These are phyloP conservation scores for Enteromius argenteus DNA, from an alignment of 2,797 vertebrate species.

Conservation along the genomic window DNA sequence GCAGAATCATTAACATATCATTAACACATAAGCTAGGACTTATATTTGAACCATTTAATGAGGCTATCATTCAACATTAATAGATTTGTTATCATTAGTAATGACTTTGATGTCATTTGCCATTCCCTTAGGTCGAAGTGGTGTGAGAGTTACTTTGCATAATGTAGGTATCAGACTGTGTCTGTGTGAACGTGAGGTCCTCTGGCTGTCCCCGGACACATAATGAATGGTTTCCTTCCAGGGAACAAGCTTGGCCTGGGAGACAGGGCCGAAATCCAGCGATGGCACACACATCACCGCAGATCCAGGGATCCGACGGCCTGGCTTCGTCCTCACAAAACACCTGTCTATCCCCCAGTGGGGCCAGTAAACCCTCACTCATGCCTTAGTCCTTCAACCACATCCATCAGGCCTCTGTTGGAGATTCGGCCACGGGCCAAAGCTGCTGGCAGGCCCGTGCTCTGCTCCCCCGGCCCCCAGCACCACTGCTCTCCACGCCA, in stretches of 20 bases:
- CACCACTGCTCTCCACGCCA: conserved; percentile 26
- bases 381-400: conserved; percentile 27
- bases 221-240: conserved; percentile 51
- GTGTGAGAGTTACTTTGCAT: conserved; percentile 69
- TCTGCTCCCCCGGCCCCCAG: conserved; percentile 10
- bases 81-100: conserved; percentile 81
- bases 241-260: background rate
- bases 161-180: conserved; percentile 64
- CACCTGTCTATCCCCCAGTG: conserved; percentile 44
- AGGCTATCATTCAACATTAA: conserved; percentile 82
- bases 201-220: conserved; percentile 33
- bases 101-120: conserved; percentile 79
- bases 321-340: conserved; percentile 34
- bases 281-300: conserved; percentile 28
- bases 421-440: conserved; percentile 34
- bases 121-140: conserved; percentile 71
- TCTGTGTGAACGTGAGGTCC: conserved; percentile 28
- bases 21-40: conserved; percentile 83
- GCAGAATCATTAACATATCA: conserved; percentile 84
- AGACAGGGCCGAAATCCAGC: conserved; percentile 17
- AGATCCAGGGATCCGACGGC: conserved; percentile 9
- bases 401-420: conserved; percentile 37
- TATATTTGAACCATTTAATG: conserved; percentile 83
- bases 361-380: conserved; percentile 22
- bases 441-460: conserved; percentile 28